Evolutionary conservation across 2,888 invertebrate species (phyloP).

Genomic region (Apamea crenata): DNA sequence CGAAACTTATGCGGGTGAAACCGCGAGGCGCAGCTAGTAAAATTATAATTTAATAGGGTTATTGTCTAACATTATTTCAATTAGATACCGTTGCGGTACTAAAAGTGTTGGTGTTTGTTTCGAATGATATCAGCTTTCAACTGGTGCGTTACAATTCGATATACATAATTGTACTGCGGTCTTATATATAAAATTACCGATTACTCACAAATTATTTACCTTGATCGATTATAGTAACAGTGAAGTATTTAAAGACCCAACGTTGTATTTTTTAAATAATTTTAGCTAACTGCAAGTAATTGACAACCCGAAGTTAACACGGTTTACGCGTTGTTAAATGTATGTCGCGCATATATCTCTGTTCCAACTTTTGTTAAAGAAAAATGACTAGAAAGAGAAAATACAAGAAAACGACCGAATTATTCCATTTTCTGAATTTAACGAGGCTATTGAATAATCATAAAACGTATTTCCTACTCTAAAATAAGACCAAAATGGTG

Average conservation of each 20-base stretch:
- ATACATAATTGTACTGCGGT: slow-evolving; percentile 1
- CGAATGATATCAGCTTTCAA: neutral
- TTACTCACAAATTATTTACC: slow-evolving; percentile 11
- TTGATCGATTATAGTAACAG: slow-evolving; percentile 18
- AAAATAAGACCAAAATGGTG: slow-evolving; percentile 22
- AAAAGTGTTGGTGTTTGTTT: neutral
- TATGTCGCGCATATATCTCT: neutral
- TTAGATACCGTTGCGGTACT: neutral
- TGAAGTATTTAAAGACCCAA: slow-evolving; percentile 1
- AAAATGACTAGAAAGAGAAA: slow-evolving; percentile 4
- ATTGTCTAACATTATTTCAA: neutral
- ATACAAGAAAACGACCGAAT: neutral
- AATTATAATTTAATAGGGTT: neutral
- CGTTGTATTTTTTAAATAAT: neutral
- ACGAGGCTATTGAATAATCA: slow-evolving; percentile 37
- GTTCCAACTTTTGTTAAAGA: slow-evolving; percentile 4
- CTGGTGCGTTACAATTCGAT: neutral
- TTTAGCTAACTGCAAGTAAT: neutral
- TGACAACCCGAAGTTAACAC: neutral
- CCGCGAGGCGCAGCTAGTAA: too few species aligned
- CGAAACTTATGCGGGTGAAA: too few species aligned
- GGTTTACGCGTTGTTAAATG: slow-evolving; percentile 24
- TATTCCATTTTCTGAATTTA: slow-evolving; percentile 12
- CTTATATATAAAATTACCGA: slow-evolving; percentile 1
- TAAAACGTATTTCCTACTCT: slow-evolving; percentile 4